A percentile compares a stretch with the other conserved stretches of the same genome.
Conservation (phyloP, 23 tunicate species). For the Styela plicata region DNA sequence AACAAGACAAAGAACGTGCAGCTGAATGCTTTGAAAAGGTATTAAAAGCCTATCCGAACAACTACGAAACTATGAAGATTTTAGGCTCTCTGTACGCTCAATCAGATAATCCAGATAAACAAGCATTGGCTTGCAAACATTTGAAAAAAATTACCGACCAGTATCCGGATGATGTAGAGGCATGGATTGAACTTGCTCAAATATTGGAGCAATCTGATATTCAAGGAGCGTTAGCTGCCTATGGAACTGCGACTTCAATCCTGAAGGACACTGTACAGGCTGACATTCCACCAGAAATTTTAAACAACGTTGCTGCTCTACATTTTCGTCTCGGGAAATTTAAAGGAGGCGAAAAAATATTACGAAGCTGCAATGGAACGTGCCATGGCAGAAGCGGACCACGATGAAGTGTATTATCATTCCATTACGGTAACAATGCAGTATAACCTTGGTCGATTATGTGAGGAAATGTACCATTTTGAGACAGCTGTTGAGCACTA, state of each 20-base stretch:
- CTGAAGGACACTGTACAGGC: constrained; percentile 72
- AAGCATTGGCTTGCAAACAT: constrained; percentile 80
- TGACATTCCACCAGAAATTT: constrained; percentile 93
- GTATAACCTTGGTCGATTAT: constrained; percentile 86
- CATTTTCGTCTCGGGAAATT: constrained; percentile 96
- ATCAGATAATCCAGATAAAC: constrained; percentile 85
- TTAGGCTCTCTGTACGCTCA: constrained; percentile 90
- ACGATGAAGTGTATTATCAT: constrained; percentile 67
- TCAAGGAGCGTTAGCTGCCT: constrained; percentile 83
- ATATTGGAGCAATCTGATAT: constrained; percentile 75
- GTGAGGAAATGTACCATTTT: constrained; percentile 94
- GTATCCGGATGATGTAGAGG: constrained; percentile 93
- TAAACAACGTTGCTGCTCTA: constrained; percentile 93
- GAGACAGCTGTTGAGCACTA: constrained; percentile 85
- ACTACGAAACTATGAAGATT: constrained; percentile 96
- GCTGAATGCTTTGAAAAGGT: constrained; percentile 94
- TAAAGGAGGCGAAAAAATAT: constrained; percentile 95
- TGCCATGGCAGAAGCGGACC: constrained; percentile 78
- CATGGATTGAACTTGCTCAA: constrained; percentile 96
- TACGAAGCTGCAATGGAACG: constrained; percentile 91
- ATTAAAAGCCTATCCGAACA: constrained; percentile 90
- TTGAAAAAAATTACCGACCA: constrained; percentile 82
- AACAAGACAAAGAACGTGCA: constrained; percentile 89
- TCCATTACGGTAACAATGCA: constrained; percentile 92
- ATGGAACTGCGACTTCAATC: constrained; percentile 88